A percentile compares a stretch with the other conserved stretches of the same genome.
These are phyloP conservation scores for Mystacornis crossleyi DNA, from an alignment of 2,113 vertebrate genomes.

Conservation along the genomic window DNA sequence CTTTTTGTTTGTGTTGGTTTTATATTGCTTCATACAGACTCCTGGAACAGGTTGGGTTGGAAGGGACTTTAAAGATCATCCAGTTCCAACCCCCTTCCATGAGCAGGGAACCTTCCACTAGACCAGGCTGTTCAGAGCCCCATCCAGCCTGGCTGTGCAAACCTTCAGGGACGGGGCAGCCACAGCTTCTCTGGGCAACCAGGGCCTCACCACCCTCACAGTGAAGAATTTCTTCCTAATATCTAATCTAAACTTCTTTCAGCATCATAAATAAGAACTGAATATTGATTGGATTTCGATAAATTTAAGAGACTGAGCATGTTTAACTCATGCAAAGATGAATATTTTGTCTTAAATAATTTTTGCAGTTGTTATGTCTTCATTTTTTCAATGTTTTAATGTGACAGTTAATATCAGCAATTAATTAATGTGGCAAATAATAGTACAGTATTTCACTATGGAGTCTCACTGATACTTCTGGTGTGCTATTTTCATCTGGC, in stretches of 20 bases:
- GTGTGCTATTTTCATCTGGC: background rate
- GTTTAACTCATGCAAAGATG: background rate
- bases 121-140: fast-evolving
- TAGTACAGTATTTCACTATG: background rate
- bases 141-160: background rate
- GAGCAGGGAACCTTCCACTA: background rate
- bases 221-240: background rate
- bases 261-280: background rate
- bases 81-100: background rate
- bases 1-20: background rate
- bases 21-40: background rate
- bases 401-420: background rate
- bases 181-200: background rate
- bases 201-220: background rate
- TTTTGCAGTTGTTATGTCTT: background rate
- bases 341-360: background rate
- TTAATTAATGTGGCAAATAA: background rate
- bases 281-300: background rate
- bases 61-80: background rate
- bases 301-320: background rate
- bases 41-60: background rate
- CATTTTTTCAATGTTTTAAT: background rate
- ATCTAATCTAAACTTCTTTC: background rate
- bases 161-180: background rate
- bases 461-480: background rate